Conservation (phyloP, 2,113 vertebrate genomes). For the Centropristis striata region DNA sequence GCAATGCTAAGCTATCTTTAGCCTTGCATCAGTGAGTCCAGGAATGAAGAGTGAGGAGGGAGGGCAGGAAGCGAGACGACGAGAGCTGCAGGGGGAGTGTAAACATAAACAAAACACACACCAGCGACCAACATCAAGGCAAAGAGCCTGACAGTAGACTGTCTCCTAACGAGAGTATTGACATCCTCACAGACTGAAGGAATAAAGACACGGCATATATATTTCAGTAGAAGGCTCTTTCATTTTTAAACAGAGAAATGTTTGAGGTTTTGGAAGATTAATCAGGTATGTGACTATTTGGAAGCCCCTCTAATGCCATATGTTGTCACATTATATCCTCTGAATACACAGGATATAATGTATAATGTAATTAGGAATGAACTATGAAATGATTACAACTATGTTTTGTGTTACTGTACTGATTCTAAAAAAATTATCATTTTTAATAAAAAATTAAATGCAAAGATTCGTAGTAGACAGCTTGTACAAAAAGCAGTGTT, state of each 20-base stretch:
- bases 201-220: conserved; percentile 11
- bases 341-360: too few relatives aligned
- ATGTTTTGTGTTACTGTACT: too few relatives aligned
- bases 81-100: conserved; percentile 51
- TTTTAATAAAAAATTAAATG: too few relatives aligned
- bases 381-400: too few relatives aligned
- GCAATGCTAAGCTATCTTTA: conserved; percentile 48
- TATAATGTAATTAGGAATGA: too few relatives aligned
- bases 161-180: conserved; percentile 43
- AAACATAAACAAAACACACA: conserved; percentile 65
- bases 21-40: conserved; percentile 45
- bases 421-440: too few relatives aligned
- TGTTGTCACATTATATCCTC: background rate
- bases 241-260: background rate
- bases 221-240: background rate
- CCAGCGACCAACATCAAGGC: conserved; percentile 31
- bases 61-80: conserved; percentile 35
- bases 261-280: conserved; percentile 30
- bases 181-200: conserved; percentile 20
- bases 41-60: conserved; percentile 37
- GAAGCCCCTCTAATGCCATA: background rate
- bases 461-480: too few relatives aligned
- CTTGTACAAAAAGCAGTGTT: too few relatives aligned
- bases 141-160: conserved; percentile 28
- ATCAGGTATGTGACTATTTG: background rate